Conservation (phyloP, 2,113 vertebrate species). For the Ictalurus punctatus region DNA sequence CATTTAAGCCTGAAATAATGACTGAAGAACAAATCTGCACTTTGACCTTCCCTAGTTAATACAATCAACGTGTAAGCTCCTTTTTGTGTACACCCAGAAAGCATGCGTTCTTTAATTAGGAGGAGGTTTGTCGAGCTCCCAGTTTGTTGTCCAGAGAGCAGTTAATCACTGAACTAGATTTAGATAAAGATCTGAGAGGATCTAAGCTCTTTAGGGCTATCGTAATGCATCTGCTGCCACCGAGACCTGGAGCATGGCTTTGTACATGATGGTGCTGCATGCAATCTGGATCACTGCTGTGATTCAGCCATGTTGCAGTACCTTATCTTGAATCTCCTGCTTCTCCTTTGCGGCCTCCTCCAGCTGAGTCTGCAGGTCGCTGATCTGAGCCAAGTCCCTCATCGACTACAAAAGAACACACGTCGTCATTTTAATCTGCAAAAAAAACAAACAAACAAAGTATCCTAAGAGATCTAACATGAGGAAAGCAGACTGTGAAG, state of each 20-base stretch:
- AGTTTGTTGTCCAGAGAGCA: constrained; percentile 62
- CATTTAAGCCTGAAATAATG: background rate
- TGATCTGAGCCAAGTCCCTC: constrained; percentile 93
- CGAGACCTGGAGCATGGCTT: background rate
- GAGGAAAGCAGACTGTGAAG: background rate
- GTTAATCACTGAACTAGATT: constrained; percentile 68
- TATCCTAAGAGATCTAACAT: background rate
- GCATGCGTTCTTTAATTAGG: constrained; percentile 60
- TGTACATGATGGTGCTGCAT: background rate
- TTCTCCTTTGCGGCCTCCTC: constrained; percentile 93
- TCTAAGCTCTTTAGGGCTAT: constrained; percentile 25
- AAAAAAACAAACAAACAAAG: too few relatives aligned
- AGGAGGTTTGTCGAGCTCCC: constrained; percentile 26
- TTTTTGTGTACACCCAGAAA: too few relatives aligned
- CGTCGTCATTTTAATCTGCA: background rate
- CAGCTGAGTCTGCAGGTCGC: constrained; percentile 90
- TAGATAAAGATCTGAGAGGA: constrained; percentile 60
- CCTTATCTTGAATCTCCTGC: constrained; percentile 97
- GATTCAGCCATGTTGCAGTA: constrained; percentile 57
- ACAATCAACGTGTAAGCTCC: background rate
- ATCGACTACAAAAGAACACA: constrained; percentile 77
- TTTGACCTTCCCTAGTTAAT: background rate
- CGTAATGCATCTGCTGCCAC: background rate
- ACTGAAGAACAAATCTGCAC: background rate
- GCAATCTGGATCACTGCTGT: background rate